Conservation (phyloP, 2,888 invertebrate species). For the Anthoptus insignis region DNA sequence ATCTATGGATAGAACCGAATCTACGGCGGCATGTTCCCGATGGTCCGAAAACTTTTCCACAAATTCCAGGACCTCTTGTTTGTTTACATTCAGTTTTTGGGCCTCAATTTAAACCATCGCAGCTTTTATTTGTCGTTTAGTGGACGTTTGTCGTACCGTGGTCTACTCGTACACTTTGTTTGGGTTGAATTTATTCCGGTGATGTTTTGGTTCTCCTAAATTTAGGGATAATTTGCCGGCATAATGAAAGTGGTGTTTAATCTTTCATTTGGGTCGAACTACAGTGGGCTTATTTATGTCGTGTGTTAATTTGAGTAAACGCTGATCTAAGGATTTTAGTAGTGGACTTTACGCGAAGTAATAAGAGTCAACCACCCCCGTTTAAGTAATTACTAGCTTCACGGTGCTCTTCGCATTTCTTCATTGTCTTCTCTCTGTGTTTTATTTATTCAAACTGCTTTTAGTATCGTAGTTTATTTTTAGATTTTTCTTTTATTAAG, state of each 20-base stretch:
- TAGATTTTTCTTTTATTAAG: no score
- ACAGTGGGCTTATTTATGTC: slow-evolving; percentile 64
- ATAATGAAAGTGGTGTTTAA: slow-evolving; percentile 74
- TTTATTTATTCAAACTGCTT: no score
- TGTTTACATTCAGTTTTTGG: slow-evolving; percentile 84
- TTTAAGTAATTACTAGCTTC: no score
- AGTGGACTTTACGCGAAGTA: slow-evolving; percentile 13
- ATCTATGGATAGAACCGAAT: slow-evolving; percentile 68
- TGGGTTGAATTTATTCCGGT: slow-evolving; percentile 71
- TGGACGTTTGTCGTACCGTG: slow-evolving; percentile 76
- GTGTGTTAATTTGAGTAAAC: slow-evolving; percentile 67
- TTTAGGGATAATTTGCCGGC: slow-evolving; percentile 71
- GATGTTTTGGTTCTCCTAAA: slow-evolving; percentile 67
- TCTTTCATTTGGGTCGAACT: slow-evolving; percentile 77
- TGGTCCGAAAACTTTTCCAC: slow-evolving; percentile 70
- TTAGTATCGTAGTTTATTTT: no score
- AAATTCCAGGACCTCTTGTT: slow-evolving; percentile 68
- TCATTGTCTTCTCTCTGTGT: no score
- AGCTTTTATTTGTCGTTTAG: slow-evolving; percentile 85
- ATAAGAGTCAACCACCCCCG: slow-evolving; percentile 10
- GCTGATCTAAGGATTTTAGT: slow-evolving; percentile 48
- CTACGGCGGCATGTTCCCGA: slow-evolving; percentile 67
- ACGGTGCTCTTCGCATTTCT: no score
- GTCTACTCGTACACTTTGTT: slow-evolving; percentile 74
- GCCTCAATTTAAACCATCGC: slow-evolving; percentile 83